Evolutionary conservation across 2,888 invertebrate genomes (phyloP), one percentile per base, ranked within the genome.

Genomic region (Polydesmus complanatus): DNA sequence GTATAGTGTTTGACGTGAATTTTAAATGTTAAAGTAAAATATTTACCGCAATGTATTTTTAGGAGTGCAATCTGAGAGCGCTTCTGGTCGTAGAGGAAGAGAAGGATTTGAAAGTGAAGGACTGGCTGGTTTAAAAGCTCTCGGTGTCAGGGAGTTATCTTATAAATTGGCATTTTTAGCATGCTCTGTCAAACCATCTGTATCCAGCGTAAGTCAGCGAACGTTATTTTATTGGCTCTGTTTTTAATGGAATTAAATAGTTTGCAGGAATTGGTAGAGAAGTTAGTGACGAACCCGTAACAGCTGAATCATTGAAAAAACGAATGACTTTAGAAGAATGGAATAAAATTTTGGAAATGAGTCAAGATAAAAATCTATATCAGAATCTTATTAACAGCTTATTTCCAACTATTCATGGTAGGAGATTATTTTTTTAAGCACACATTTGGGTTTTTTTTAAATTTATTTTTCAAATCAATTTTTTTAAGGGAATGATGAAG

Each of bases 291-390:
- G 93, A 92, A 61, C 91, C 94, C 68, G 81, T 94, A 58, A 90
- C 93, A 0, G 88, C 89, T 0, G 93, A 94, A 70, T 84, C 86
- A 68, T 88, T 95, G 83, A 86, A 88, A 69, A 88, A 88, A 67
- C 92, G 91, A 73, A 94, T 96, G 93, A 86, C 89, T 0, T 88
- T 88, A 61, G 83, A 83, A 23, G 94, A 96, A 70, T 95, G 95
- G 92, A 86, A 90, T 69, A 91, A 89, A 76, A 85, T 97, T 61
- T 94, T 92, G 69, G 89, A 92, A 70, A 97, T 97, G 96, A 91
- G 90, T n/a, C 83, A 86, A 60, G 98, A 99, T 72, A 88, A 87
- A 73, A 75, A 78, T 66, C 77, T 99, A 0, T 94, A 93, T 74
- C 81, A 84, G 67, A 94, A 98, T 74, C 78, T 99, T 59, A 90